Conservation (phyloP, 2,888 invertebrate species). For the Erpobdella octoculata region DNA sequence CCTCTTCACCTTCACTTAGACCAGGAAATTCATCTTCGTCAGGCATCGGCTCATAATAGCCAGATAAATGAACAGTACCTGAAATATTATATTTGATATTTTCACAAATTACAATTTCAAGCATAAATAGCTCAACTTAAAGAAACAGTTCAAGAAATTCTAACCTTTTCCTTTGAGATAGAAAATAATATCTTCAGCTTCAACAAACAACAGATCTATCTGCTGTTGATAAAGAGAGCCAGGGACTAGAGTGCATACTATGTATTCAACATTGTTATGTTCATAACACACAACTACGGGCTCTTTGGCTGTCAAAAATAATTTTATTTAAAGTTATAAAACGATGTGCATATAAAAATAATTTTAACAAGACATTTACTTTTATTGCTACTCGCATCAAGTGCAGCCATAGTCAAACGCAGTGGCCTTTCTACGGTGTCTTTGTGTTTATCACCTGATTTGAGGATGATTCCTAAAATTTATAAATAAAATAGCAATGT, state of each 20-base stretch:
- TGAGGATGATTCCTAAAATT: too few relatives aligned
- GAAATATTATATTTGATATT: neutral
- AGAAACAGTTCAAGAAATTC: neutral
- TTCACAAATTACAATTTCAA: neutral
- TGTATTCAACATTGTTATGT: slow-evolving; percentile 66
- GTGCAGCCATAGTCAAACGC: too few relatives aligned
- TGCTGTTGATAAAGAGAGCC: slow-evolving; percentile 60
- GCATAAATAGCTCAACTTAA: neutral
- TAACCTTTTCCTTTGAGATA: slow-evolving; percentile 55
- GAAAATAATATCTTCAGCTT: slow-evolving; percentile 69
- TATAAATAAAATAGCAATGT: too few relatives aligned
- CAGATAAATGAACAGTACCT: slow-evolving; percentile 46
- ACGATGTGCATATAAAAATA: too few relatives aligned
- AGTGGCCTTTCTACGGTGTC: too few relatives aligned
- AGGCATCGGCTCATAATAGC: slow-evolving; percentile 43
- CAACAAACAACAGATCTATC: slow-evolving; percentile 72
- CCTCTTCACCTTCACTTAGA: slow-evolving; percentile 32
- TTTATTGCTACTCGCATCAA: too few relatives aligned
- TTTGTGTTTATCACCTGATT: too few relatives aligned
- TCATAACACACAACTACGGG: slow-evolving; percentile 67
- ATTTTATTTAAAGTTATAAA: too few relatives aligned
- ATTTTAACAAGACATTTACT: too few relatives aligned
- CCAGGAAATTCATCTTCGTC: slow-evolving; percentile 37
- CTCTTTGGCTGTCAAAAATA: too few relatives aligned
- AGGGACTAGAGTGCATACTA: slow-evolving; percentile 66